Conservation (phyloP, 2,888 invertebrate species). For the Petrolisthes manimaculis region DNA sequence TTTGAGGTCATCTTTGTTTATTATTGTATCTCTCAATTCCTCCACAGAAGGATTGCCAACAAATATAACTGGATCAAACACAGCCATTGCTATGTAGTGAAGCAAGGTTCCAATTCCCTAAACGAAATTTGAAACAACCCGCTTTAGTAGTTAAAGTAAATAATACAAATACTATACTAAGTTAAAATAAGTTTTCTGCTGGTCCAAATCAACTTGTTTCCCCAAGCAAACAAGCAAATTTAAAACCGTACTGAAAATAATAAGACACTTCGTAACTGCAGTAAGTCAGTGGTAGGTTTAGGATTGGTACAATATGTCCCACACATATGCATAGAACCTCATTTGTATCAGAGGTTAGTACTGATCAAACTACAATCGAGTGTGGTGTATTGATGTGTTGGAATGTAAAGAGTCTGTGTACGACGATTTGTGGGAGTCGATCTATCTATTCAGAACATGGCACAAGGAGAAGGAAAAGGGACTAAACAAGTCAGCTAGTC, state of each 20-base stretch:
- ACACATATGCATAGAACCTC: neutral
- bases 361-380: slow-evolving; percentile 6
- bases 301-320: neutral
- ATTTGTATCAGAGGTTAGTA: neutral
- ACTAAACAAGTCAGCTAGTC: neutral
- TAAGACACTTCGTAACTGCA: neutral
- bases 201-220: neutral
- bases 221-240: neutral
- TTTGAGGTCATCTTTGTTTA: slow-evolving; percentile 28
- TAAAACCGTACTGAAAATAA: neutral
- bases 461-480: neutral
- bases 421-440: slow-evolving; percentile 7
- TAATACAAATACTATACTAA: neutral
- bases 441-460: neutral
- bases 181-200: neutral
- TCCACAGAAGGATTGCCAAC: slow-evolving; percentile 22
- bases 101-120: neutral
- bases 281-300: neutral
- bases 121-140: neutral
- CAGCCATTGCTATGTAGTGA: neutral
- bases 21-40: neutral
- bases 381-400: neutral
- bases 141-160: neutral
- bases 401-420: neutral
- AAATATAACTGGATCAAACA: slow-evolving; percentile 6